These are phyloP conservation scores for Hydrozoanthus gracilis DNA, from an alignment of 92 coral and sea anemone species.

Conservation along the genomic window DNA sequence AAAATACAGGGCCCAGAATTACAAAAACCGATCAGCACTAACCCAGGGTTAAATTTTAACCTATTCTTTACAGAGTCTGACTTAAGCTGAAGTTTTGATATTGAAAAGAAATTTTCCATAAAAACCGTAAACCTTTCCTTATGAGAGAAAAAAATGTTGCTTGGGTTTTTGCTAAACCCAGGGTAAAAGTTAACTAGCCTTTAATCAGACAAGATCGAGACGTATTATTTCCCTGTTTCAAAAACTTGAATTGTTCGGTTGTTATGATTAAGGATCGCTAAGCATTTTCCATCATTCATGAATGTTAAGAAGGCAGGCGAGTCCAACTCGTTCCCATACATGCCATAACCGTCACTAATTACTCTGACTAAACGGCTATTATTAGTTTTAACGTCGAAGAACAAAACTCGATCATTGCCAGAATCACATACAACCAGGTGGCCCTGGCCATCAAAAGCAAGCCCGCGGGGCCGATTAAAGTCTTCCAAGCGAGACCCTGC, in stretches of 20 bases:
- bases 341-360: not conserved
- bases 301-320: conserved; percentile 12
- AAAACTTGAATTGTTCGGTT: conserved; percentile 12
- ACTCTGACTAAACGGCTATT: not conserved
- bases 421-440: conserved; percentile 20
- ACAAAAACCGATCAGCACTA: no score
- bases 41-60: no score
- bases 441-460: conserved; percentile 9
- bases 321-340: not conserved
- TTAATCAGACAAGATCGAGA: no score
- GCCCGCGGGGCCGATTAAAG: conserved; percentile 28
- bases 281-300: not conserved
- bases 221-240: not conserved
- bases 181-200: no score
- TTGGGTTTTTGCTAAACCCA: no score
- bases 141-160: no score
- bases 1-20: no score
- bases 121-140: no score
- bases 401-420: conserved; percentile 11
- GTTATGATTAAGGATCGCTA: conserved; percentile 1
- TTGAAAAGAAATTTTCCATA: no score
- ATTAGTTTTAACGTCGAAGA: conserved; percentile 1
- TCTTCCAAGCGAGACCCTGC: not conserved
- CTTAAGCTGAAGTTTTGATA: no score
- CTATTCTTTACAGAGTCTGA: no score